A percentile compares a stretch with the other conserved stretches of the same genome.
phyloP scores from a whole-genome alignment of 2,888 invertebrate genomes.

The Heteromyza rotundicornis region DNA sequence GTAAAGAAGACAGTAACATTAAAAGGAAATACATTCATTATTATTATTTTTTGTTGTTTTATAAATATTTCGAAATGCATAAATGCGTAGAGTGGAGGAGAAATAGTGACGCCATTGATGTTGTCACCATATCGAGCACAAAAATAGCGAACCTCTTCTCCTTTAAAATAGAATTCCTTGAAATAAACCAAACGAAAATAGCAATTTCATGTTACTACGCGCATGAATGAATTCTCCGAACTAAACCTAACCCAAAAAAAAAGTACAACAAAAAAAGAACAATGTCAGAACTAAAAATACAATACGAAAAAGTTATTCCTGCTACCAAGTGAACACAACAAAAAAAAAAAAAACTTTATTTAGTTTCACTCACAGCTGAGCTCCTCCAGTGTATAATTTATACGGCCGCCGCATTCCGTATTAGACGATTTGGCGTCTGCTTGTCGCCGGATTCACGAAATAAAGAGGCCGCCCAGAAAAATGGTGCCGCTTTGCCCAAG shows the following conservation, averaged over 20 bases:
- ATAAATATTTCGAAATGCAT: background rate
- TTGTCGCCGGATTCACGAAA: background rate
- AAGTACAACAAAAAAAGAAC: background rate
- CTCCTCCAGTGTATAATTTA: background rate
- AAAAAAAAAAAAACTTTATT: background rate
- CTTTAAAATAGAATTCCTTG: background rate
- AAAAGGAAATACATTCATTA: no score
- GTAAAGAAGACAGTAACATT: no score
- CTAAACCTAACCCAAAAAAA: background rate
- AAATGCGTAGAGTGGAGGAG: background rate
- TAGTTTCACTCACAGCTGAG: background rate
- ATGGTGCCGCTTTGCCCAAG: no score
- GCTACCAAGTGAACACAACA: no score
- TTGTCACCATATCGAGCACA: background rate
- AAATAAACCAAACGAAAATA: background rate
- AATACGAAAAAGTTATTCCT: background rate
- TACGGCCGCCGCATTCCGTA: background rate
- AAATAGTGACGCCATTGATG: background rate
- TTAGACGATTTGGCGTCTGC: background rate
- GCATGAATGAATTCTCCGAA: no score
- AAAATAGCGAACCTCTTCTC: background rate
- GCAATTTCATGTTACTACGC: background rate
- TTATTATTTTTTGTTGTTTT: background rate
- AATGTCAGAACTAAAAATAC: background rate
- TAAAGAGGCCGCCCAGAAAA: background rate